Percentiles rank a stretch among this genome's conserved stretches.
Evolutionary conservation across 2,888 invertebrate species (phyloP).

Genomic region (Diarsia rubi): DNA sequence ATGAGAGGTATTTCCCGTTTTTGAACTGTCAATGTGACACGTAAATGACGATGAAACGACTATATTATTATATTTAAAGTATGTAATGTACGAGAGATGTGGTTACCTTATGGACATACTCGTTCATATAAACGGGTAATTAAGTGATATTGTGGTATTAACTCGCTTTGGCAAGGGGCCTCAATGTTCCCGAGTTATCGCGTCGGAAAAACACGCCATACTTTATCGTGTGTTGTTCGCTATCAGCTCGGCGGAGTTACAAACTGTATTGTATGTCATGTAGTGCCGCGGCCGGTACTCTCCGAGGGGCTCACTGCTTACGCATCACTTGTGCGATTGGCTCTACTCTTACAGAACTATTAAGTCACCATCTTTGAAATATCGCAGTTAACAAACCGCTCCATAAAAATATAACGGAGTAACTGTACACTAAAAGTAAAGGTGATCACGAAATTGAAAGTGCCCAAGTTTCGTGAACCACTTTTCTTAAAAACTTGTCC

Average conservation of each 20-base stretch:
- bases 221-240: constrained; percentile 84
- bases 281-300: constrained; percentile 41
- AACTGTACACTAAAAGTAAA: constrained; percentile 64
- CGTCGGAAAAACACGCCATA: constrained; percentile 86
- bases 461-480: constrained; percentile 72
- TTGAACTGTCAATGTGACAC: constrained; percentile 77
- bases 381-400: constrained; percentile 17
- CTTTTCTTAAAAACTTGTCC: constrained; percentile 77
- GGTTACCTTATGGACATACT: constrained; percentile 52
- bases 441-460: constrained; percentile 76
- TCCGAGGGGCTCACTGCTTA: constrained; percentile 53
- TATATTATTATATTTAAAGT: constrained; percentile 60
- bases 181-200: constrained; percentile 83
- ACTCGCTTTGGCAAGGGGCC: constrained; percentile 71
- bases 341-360: constrained; percentile 36
- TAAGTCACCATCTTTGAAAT: constrained; percentile 28
- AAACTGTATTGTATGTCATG: constrained; percentile 73
- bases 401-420: constrained; percentile 35
- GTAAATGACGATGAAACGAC: constrained; percentile 73
- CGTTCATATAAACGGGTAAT: constrained; percentile 51
- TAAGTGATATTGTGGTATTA: constrained; percentile 55
- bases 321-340: constrained; percentile 37
- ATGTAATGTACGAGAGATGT: constrained; percentile 61
- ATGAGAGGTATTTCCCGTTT: constrained; percentile 87
- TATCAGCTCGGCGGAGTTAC: constrained; percentile 81